Evolutionary conservation across 2,113 vertebrate species (phyloP).

Genomic region (Ploceus nigricollis): DNA sequence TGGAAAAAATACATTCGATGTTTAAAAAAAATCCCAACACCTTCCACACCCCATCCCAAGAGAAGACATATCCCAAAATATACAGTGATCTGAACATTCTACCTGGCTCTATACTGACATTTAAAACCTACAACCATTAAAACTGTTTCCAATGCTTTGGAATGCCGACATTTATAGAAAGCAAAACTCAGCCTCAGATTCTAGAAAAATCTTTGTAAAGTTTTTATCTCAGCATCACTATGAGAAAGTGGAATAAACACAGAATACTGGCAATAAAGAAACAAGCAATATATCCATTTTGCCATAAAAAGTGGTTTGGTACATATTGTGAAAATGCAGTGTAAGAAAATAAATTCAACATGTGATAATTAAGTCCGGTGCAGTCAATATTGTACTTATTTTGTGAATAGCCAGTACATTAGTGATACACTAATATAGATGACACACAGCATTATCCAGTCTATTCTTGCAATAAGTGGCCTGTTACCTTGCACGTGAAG

Average conservation of each 20-base stretch:
- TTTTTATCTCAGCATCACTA: not conserved
- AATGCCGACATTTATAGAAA: not conserved
- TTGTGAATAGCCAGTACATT: conserved; percentile 75
- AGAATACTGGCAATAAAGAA: not conserved
- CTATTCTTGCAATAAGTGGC: conserved; percentile 71
- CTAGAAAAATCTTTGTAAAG: not conserved
- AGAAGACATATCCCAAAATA: not conserved
- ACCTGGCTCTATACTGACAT: not conserved
- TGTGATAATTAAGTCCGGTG: not conserved
- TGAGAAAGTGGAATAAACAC: not conserved
- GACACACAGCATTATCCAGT: conserved; percentile 83
- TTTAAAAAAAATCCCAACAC: not conserved
- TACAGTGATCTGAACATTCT: not conserved
- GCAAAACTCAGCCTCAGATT: not conserved
- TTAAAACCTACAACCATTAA: not conserved
- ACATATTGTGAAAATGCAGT: not conserved
- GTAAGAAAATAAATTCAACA: not conserved
- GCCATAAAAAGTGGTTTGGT: not conserved
- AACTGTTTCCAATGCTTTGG: not conserved
- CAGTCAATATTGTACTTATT: conserved; percentile 5
- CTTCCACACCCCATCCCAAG: not conserved
- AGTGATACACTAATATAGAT: conserved; percentile 81
- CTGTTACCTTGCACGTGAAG: conserved; percentile 79
- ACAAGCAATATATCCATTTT: not conserved
- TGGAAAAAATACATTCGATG: not conserved